Percentiles rank a stretch among this genome's conserved stretches.
Evolutionary conservation across 2,113 vertebrate species (phyloP).

Genomic region (Holacanthus passer): DNA sequence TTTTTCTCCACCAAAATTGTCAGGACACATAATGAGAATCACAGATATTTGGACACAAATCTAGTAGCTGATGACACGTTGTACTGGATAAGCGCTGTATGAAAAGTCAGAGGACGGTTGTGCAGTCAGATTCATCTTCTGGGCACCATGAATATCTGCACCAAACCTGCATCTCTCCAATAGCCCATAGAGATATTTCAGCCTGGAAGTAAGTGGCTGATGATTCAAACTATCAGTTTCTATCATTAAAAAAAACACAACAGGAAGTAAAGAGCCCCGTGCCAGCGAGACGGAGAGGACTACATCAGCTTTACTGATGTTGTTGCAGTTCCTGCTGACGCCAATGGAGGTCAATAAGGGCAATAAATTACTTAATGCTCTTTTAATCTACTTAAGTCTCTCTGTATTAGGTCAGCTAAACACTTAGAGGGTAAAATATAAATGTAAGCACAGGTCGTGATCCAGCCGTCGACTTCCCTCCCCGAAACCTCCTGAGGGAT

Average conservation of each 20-base stretch:
- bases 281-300: neutral
- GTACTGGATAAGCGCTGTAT: neutral
- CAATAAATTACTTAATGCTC: neutral
- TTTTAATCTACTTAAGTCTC: neutral
- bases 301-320: neutral
- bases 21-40: neutral
- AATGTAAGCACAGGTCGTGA: neutral
- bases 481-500: conserved; percentile 5
- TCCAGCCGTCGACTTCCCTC: neutral
- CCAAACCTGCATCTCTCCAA: neutral
- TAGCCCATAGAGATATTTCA: neutral
- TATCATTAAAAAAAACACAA: neutral
- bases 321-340: neutral
- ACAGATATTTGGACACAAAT: neutral
- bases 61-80: neutral
- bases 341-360: neutral
- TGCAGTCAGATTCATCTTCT: neutral
- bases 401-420: neutral
- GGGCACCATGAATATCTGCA: neutral
- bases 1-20: no score
- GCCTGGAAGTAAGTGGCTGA: neutral
- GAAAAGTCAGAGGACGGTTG: neutral
- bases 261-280: no score
- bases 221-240: neutral
- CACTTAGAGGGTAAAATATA: neutral